Conservation (phyloP, 2,797 vertebrate species). For the Mus minutoides region DNA sequence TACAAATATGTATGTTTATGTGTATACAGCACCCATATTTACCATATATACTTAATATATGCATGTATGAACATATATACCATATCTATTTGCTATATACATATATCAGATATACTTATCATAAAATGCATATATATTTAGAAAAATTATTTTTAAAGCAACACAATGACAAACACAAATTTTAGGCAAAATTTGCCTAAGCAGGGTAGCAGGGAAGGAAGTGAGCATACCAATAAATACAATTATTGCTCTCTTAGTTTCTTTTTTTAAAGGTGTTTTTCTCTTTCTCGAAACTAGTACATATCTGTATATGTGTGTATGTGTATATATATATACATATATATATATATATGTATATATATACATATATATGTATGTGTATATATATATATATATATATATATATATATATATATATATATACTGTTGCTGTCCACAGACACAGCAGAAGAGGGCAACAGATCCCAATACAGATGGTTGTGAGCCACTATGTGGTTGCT, state of each 20-base stretch:
- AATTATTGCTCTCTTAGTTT: background rate
- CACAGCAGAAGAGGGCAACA: no score
- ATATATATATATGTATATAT: no score
- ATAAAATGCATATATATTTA: background rate
- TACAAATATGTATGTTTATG: background rate
- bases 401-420: no score
- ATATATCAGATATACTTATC: background rate
- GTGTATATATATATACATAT: no score
- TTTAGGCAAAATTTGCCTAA: background rate
- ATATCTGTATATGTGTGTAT: no score
- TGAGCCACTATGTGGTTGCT: no score
- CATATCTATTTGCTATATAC: background rate
- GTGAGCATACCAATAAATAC: background rate
- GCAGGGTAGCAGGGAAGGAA: background rate
- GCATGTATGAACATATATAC: background rate
- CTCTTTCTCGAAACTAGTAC: no score
- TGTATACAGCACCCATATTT: background rate
- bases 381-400: no score
- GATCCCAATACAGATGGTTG: no score
- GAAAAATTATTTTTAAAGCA: slow-evolving; percentile 41
- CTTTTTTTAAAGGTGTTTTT: no score
- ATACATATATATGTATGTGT: no score
- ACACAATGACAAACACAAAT: background rate
- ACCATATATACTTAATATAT: background rate
- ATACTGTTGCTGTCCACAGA: no score